phyloP scores from a whole-genome alignment of 2,888 invertebrate species.

The Carterocephalus palaemon region DNA sequence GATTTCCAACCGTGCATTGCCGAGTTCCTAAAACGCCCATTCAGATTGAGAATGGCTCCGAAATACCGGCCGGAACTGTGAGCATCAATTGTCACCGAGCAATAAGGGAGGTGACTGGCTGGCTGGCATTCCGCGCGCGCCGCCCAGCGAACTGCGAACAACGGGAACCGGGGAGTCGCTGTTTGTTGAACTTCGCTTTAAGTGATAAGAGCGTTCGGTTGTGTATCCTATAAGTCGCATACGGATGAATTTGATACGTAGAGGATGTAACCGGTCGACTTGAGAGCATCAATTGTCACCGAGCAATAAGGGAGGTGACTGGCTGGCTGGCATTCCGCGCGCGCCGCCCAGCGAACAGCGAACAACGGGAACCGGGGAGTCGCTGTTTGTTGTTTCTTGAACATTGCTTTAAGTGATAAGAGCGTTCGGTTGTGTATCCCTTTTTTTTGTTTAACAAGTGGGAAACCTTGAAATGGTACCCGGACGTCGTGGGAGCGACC shows the following conservation, averaged over 20 bases:
- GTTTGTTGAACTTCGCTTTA: background rate
- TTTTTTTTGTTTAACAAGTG: no score
- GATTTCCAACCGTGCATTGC: slow-evolving; percentile 13
- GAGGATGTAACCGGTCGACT: slow-evolving; percentile 9
- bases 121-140: slow-evolving; percentile 58
- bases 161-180: slow-evolving; percentile 2
- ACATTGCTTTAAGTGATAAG: background rate
- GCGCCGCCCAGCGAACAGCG: slow-evolving; percentile 20
- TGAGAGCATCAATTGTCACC: slow-evolving; percentile 58
- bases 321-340: slow-evolving; percentile 56
- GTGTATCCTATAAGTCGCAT: no score
- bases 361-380: slow-evolving; percentile 18
- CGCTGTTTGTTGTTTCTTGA: background rate
- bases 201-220: no score
- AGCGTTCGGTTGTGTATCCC: no score
- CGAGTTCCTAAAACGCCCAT: slow-evolving; percentile 9
- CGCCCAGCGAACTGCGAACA: slow-evolving; percentile 20
- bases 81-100: slow-evolving; percentile 62
- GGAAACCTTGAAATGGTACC: no score
- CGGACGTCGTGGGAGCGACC: no score
- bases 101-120: slow-evolving; percentile 70
- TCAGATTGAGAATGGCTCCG: slow-evolving; percentile 22
- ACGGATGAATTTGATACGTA: no score
- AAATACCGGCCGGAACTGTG: slow-evolving; percentile 22
- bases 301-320: slow-evolving; percentile 68